Percentiles rank a stretch among this genome's conserved stretches.
These are phyloP conservation scores for Drosophila pegasa DNA, from an alignment of 2,888 invertebrate species.

Conservation along the genomic window DNA sequence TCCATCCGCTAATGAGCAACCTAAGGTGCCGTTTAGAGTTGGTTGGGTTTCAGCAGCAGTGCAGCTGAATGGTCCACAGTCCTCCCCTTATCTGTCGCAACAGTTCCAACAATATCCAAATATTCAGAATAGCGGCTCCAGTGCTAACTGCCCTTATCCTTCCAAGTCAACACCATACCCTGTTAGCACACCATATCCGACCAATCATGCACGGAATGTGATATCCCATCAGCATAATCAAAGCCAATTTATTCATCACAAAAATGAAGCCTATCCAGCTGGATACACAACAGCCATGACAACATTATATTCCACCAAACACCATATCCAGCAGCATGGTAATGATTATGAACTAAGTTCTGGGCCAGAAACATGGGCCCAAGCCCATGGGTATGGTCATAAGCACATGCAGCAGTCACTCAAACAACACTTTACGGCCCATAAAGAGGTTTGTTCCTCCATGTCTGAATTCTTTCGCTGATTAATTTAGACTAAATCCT, in stretches of 20 bases:
- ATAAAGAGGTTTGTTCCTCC: conserved; percentile 82
- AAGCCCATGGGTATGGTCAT: conserved; percentile 44
- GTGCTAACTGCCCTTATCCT: conserved; percentile 62
- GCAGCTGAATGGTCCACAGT: conserved; percentile 53
- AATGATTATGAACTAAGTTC: background rate
- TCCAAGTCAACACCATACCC: conserved; percentile 59
- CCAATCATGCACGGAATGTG: conserved; percentile 10
- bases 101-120: conserved; percentile 51
- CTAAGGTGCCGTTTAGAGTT: conserved; percentile 83
- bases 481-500: background rate
- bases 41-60: conserved; percentile 79
- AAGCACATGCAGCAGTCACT: conserved; percentile 51
- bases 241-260: conserved; percentile 44
- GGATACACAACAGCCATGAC: conserved; percentile 73
- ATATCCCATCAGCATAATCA: conserved; percentile 28
- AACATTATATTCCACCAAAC: conserved; percentile 62
- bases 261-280: conserved; percentile 58
- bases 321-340: conserved; percentile 73
- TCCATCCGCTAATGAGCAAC: conserved; percentile 57
- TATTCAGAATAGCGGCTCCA: conserved; percentile 32
- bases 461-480: background rate
- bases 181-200: conserved; percentile 20
- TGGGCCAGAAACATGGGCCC: no score
- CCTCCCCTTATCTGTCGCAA: conserved; percentile 65
- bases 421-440: conserved; percentile 58